Conservation (phyloP, 1,140 invertebrate species). For the Acromyrmex charruanus region DNA sequence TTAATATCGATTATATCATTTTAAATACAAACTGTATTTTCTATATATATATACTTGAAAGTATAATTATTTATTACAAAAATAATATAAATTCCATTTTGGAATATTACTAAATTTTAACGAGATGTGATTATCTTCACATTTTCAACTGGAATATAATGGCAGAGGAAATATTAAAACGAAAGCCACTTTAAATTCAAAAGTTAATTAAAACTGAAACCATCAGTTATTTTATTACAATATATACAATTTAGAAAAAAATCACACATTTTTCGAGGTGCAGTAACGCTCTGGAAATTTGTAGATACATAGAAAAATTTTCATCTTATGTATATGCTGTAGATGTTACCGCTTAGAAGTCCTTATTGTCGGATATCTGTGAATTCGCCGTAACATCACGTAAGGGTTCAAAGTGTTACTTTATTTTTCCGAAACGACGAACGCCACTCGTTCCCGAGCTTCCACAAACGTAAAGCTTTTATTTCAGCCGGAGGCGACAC, state of each 20-base stretch:
- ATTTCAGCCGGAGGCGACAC: conserved; percentile 39
- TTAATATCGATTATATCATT: background rate
- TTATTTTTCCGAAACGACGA: conserved; percentile 48
- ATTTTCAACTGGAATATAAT: conserved; percentile 26
- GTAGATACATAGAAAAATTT: background rate
- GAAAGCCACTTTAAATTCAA: conserved; percentile 40
- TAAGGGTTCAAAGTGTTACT: conserved; percentile 43
- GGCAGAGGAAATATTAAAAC: conserved; percentile 12
- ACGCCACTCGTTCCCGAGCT: conserved; percentile 18
- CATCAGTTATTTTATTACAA: conserved; percentile 12
- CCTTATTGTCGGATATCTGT: conserved; percentile 30
- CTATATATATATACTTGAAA: background rate
- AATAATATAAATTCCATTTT: conserved; percentile 13
- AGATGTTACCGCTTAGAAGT: background rate
- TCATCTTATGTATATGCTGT: background rate
- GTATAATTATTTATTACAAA: conserved; percentile 11
- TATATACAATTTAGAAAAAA: conserved; percentile 9
- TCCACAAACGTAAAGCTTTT: conserved; percentile 40
- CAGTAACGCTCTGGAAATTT: background rate
- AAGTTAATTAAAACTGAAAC: conserved; percentile 26
- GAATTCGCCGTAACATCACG: background rate
- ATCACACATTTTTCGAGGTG: background rate
- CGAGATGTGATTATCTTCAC: background rate
- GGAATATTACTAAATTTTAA: conserved; percentile 26
- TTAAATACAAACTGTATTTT: background rate